Evolutionary conservation across 2,797 vertebrate genomes (phyloP).

Genomic region (Danio choprae): DNA sequence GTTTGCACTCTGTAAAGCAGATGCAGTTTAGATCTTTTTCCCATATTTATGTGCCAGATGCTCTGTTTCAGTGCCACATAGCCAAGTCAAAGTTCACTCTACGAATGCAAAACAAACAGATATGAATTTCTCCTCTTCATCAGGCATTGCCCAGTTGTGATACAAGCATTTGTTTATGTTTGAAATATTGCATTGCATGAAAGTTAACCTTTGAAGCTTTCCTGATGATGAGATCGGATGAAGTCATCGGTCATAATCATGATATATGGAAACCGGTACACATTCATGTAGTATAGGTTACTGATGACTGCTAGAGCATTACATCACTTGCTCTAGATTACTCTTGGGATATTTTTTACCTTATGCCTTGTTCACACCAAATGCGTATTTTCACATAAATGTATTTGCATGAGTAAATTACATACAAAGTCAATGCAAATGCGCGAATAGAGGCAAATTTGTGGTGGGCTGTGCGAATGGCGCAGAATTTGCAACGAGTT

Average conservation of each 20-base stretch:
- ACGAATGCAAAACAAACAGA: constrained; percentile 17
- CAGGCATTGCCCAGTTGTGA: background rate
- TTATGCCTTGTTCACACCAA: no score
- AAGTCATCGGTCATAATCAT: background rate
- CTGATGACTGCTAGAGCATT: background rate
- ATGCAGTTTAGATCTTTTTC: background rate
- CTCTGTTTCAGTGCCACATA: constrained; percentile 20
- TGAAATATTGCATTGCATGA: background rate
- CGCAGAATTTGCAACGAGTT: no score
- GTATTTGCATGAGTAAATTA: no score
- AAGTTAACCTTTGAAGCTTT: constrained; percentile 18
- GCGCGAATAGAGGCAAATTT: no score
- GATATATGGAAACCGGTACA: background rate
- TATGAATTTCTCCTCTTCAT: background rate
- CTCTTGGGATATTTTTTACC: no score
- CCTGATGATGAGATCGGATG: background rate
- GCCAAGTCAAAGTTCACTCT: constrained; percentile 9
- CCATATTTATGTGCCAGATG: constrained; percentile 2
- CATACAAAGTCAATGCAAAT: no score
- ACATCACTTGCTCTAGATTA: no score
- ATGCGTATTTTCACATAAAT: no score
- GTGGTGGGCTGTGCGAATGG: no score
- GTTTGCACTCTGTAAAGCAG: constrained; percentile 11
- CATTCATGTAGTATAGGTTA: no score
- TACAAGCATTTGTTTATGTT: constrained; percentile 13